A percentile compares a stretch with the other conserved stretches of the same genome.
These are phyloP conservation scores for Nibea albiflora DNA, from an alignment of 2,113 vertebrate genomes.

Conservation along the genomic window DNA sequence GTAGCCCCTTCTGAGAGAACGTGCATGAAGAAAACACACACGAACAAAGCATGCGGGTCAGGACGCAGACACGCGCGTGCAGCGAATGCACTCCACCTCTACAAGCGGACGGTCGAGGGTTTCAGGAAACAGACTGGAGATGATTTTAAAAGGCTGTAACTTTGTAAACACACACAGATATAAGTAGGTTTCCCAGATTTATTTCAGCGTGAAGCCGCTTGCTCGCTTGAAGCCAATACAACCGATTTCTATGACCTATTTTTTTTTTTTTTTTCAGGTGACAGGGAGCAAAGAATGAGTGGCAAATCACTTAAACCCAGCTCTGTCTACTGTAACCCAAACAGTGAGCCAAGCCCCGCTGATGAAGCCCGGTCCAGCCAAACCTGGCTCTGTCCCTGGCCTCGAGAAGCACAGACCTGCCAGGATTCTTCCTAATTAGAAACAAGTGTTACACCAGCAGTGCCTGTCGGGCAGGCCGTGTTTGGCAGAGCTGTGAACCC, in stretches of 20 bases:
- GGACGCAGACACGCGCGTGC: slow-evolving; percentile 32
- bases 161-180: background rate
- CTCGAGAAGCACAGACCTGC: slow-evolving; percentile 20
- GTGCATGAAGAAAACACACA: slow-evolving; percentile 33
- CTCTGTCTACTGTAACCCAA: slow-evolving; percentile 5
- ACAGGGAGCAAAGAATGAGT: slow-evolving; percentile 7
- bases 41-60: slow-evolving; percentile 50
- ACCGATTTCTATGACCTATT: slow-evolving; percentile 23
- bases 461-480: slow-evolving; percentile 27
- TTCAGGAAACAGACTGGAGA: background rate
- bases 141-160: background rate
- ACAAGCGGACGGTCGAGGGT: background rate
- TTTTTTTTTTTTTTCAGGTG: slow-evolving; percentile 48
- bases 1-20: slow-evolving; percentile 65
- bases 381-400: slow-evolving; percentile 4
- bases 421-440: slow-evolving; percentile 62
- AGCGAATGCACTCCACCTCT: background rate
- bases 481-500: slow-evolving; percentile 33
- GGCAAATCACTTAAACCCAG: slow-evolving; percentile 15
- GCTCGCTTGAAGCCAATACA: slow-evolving; percentile 16
- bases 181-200: background rate
- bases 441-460: slow-evolving; percentile 57
- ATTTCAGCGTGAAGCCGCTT: background rate
- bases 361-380: slow-evolving; percentile 15
- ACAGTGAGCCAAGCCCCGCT: slow-evolving; percentile 22